Evolutionary conservation across 1,140 invertebrate species (phyloP).

Genomic region (Cephus cinctus): DNA sequence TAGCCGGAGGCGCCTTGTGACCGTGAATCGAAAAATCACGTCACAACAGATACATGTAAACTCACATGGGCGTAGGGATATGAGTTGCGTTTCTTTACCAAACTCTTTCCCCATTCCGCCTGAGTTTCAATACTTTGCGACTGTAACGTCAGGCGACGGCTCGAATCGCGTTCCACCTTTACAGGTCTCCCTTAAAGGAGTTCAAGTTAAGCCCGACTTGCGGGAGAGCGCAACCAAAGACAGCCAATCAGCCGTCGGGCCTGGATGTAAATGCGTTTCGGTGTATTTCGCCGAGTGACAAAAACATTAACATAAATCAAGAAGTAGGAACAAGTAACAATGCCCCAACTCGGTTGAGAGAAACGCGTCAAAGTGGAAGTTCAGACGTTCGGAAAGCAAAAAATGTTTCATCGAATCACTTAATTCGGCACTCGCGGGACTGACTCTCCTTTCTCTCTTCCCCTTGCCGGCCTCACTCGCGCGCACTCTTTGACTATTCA

Average conservation of each 20-base stretch:
- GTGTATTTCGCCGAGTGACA: conserved; percentile 53
- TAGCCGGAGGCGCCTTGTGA: too few species aligned
- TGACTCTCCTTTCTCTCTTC: too few species aligned
- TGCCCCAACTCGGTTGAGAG: too few species aligned
- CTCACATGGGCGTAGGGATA: too few species aligned
- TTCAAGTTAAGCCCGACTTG: conserved; percentile 52
- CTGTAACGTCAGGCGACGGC: too few species aligned
- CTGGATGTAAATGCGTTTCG: conserved; percentile 47
- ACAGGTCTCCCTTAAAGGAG: conserved; percentile 54
- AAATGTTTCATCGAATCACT: conserved; percentile 53
- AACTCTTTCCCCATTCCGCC: neutral
- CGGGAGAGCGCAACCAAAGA: too few species aligned
- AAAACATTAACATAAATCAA: conserved; percentile 59
- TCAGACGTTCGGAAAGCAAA: too few species aligned
- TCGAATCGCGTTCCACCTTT: conserved; percentile 52
- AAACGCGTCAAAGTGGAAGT: too few species aligned
- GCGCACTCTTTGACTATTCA: conserved; percentile 10
- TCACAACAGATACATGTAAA: too few species aligned
- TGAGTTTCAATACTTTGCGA: neutral
- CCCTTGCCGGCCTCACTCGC: conserved; percentile 20
- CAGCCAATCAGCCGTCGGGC: conserved; percentile 20
- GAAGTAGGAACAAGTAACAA: conserved; percentile 25
- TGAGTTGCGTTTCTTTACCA: too few species aligned
- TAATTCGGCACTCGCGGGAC: conserved; percentile 19
- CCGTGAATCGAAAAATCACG: too few species aligned